Percentiles rank a stretch among this genome's conserved stretches.
Conservation (phyloP, 1,140 invertebrate species). For the Charaxes varanes region DNA sequence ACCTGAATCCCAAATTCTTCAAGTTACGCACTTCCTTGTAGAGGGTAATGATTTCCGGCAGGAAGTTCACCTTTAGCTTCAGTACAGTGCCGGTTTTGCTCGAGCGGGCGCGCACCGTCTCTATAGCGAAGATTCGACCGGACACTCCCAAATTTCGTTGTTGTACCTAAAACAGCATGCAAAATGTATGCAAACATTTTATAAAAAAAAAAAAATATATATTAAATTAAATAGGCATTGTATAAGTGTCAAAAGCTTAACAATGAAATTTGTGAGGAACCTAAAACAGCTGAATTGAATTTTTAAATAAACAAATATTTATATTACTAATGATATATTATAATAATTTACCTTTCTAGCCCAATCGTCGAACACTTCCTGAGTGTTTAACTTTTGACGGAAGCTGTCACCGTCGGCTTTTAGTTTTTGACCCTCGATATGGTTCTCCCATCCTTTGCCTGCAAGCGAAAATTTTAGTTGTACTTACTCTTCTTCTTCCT, state of each 20-base stretch:
- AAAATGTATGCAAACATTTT: too few species aligned
- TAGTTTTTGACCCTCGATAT: slow-evolving; percentile 98
- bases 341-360: slow-evolving; percentile 79
- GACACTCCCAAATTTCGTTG: slow-evolving; percentile 95
- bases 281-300: too few species aligned
- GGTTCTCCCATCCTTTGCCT: slow-evolving; percentile 99
- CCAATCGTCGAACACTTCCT: slow-evolving; percentile 99
- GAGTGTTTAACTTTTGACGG: slow-evolving; percentile 94
- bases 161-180: slow-evolving; percentile 79
- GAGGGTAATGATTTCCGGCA: slow-evolving; percentile 98
- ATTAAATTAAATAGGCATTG: too few species aligned
- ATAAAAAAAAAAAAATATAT: too few species aligned
- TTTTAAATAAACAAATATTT: neutral
- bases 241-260: too few species aligned
- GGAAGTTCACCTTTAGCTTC: slow-evolving; percentile 96
- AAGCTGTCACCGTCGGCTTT: slow-evolving; percentile 99
- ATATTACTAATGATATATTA: slow-evolving; percentile 2
- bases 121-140: slow-evolving; percentile 96
- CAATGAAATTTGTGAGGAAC: too few species aligned
- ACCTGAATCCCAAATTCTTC: slow-evolving; percentile 94
- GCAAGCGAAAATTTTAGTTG: slow-evolving; percentile 14
- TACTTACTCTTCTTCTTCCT: too few species aligned
- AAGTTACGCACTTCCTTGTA: slow-evolving; percentile 99
- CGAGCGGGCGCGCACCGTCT: slow-evolving; percentile 86
- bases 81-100: slow-evolving; percentile 92